Conservation (phyloP, 2,113 vertebrate genomes). For the Phocoena sinus region DNA sequence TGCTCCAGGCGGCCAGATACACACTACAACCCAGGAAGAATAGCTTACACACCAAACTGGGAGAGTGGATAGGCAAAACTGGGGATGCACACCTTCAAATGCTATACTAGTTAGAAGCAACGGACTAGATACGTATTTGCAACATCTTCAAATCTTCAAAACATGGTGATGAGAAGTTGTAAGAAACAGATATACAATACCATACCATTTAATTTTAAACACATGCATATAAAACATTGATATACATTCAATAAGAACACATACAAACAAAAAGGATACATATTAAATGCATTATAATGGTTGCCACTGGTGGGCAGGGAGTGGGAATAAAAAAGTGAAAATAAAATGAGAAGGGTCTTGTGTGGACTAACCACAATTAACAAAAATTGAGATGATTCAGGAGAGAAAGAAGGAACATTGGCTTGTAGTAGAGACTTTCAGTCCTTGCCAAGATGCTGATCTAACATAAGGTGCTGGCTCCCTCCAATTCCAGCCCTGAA, state of each 20-base stretch:
- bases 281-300: neutral
- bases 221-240: neutral
- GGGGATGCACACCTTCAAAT: neutral
- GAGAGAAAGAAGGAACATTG: neutral
- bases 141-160: neutral
- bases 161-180: neutral
- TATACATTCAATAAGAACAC: neutral
- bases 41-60: neutral
- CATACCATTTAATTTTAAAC: neutral
- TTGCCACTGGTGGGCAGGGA: neutral
- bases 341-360: neutral
- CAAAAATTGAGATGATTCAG: neutral
- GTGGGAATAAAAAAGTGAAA: neutral
- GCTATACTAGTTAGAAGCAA: neutral
- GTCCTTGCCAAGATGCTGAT: slow-evolving; percentile 15
- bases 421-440: neutral
- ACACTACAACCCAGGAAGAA: neutral
- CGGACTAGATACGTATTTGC: neutral
- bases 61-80: neutral
- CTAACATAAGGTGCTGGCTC: slow-evolving; percentile 14
- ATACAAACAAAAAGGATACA: neutral
- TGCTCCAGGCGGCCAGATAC: neutral
- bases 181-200: neutral
- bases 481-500: neutral
- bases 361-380: neutral